Percentiles rank a stretch among this genome's conserved stretches.
These are phyloP conservation scores for Podarcis cretensis DNA, from an alignment of 2,113 vertebrate species.

Conservation along the genomic window DNA sequence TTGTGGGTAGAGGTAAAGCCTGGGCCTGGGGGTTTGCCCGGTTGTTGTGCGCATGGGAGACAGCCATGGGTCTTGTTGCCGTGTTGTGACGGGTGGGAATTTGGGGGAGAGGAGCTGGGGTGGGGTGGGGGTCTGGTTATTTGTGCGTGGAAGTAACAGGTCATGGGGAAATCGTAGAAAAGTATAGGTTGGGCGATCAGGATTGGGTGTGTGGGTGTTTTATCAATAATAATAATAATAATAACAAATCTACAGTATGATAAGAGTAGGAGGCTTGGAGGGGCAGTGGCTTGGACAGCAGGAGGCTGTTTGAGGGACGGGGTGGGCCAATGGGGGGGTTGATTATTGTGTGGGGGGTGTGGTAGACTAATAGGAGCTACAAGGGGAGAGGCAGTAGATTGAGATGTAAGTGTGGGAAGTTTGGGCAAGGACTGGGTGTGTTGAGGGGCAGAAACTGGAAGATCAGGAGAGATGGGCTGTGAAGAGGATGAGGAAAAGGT, in stretches of 20 bases:
- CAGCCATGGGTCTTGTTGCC: background rate
- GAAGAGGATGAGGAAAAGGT: background rate
- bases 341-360: background rate
- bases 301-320: background rate
- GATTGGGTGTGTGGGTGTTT: background rate
- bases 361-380: background rate
- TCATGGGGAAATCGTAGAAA: background rate
- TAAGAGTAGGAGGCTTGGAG: background rate
- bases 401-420: no score
- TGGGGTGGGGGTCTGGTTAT: background rate
- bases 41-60: background rate
- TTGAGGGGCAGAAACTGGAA: background rate
- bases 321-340: no score
- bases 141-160: background rate
- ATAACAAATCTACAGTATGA: no score
- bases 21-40: background rate
- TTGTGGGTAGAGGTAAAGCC: background rate
- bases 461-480: background rate
- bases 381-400: no score
- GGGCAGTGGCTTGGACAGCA: background rate
- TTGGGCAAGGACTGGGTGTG: background rate
- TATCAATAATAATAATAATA: background rate
- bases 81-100: background rate
- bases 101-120: background rate
- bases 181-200: background rate